These are phyloP conservation scores for Xenopus laevis DNA, from an alignment of 2,113 vertebrate species.

Conservation along the genomic window DNA sequence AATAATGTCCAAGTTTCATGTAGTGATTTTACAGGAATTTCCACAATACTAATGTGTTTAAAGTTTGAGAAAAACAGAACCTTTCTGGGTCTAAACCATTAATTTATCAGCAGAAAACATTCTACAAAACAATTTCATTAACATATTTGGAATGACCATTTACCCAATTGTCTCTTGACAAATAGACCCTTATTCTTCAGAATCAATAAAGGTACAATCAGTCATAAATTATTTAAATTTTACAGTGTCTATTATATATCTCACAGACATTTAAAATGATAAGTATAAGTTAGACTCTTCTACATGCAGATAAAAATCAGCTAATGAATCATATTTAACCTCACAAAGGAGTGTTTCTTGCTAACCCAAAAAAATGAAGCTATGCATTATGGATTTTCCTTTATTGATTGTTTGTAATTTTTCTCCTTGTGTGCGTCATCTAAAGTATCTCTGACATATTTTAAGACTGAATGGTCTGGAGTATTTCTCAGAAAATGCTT, in stretches of 20 bases:
- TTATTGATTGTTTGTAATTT: slow-evolving; percentile 29
- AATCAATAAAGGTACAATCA: too few species aligned
- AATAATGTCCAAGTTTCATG: too few species aligned
- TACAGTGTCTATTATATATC: neutral
- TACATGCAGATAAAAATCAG: neutral
- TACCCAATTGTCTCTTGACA: too few species aligned
- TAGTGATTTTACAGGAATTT: too few species aligned
- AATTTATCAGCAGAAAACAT: too few species aligned
- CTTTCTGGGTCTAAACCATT: too few species aligned
- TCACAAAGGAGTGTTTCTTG: neutral
- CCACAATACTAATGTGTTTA: too few species aligned
- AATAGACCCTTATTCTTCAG: too few species aligned
- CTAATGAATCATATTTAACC: neutral
- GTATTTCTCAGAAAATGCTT: slow-evolving; percentile 24
- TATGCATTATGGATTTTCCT: slow-evolving; percentile 13
- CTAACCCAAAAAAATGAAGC: neutral
- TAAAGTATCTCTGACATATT: slow-evolving; percentile 27
- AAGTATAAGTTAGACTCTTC: neutral
- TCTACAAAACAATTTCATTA: too few species aligned
- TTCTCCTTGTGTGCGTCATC: slow-evolving; percentile 7
- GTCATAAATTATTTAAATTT: too few species aligned
- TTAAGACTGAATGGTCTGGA: slow-evolving; percentile 26
- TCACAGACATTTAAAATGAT: neutral
- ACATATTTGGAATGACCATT: too few species aligned
- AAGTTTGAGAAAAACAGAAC: too few species aligned